Conservation (phyloP, 2,888 invertebrate genomes). For the Drosophila neotestacea region DNA sequence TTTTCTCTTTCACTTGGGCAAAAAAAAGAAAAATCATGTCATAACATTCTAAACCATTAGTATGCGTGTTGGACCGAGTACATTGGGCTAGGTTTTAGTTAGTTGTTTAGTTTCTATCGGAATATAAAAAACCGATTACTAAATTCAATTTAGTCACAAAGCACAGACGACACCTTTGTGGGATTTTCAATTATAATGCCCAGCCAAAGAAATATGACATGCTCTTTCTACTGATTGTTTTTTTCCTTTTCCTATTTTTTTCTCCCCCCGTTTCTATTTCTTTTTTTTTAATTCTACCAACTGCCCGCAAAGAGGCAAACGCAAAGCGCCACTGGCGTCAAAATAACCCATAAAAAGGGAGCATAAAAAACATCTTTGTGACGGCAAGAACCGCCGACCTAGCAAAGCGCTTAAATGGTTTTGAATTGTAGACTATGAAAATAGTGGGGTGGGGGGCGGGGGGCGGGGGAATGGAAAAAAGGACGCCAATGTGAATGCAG, state of each 20-base stretch:
- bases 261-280: neutral
- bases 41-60: constrained; percentile 1
- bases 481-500: constrained; percentile 18
- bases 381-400: constrained; percentile 48
- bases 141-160: constrained; percentile 80
- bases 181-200: constrained; percentile 77
- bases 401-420: constrained; percentile 76
- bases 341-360: constrained; percentile 70
- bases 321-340: constrained; percentile 71
- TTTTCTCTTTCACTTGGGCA: constrained; percentile 4
- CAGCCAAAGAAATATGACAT: constrained; percentile 69
- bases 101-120: constrained; percentile 50
- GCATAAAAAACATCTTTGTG: constrained; percentile 26
- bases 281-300: constrained; percentile 14
- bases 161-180: constrained; percentile 77
- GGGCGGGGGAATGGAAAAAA: constrained; percentile 18
- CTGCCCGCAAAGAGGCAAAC: constrained; percentile 58
- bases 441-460: neutral
- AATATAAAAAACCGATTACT: constrained; percentile 66
- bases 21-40: constrained; percentile 4
- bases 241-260: constrained; percentile 1
- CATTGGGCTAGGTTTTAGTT: constrained; percentile 19
- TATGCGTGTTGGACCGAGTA: constrained; percentile 8
- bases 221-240: constrained; percentile 32
- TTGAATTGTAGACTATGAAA: constrained; percentile 69